A percentile compares a stretch with the other conserved stretches of the same genome.
These are phyloP conservation scores for Bombyx mori DNA, from an alignment of 1,140 invertebrate species.

Conservation along the genomic window ASM3026992v2 NC_085133.1:7500501-7501000, in stretches of 20 bases:
- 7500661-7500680: conserved; percentile 7
- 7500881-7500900: conserved; percentile 61
- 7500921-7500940: conserved; percentile 52
- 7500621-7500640: not conserved
- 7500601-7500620: not conserved
- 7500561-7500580: conserved; percentile 9
- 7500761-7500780: conserved; percentile 23
- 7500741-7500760: conserved; percentile 4
- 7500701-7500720: conserved; percentile 13
- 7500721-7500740: conserved; percentile 5
- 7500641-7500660: conserved; percentile 5
- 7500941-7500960: conserved; percentile 56
- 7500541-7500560: conserved; percentile 19
- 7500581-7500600: conserved; percentile 8
- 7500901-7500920: conserved; percentile 66
- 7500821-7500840: conserved; percentile 65
- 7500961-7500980: conserved; percentile 65
- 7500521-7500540: conserved; percentile 31
- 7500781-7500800: conserved; percentile 23
- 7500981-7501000: conserved; percentile 59
- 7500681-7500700: conserved; percentile 5
- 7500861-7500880: conserved; percentile 60
- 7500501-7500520: conserved; percentile 26
- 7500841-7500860: conserved; percentile 51
- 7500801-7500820: conserved; percentile 34